Evolutionary conservation across 1,140 invertebrate genomes (phyloP).

Genomic region (Sarcophaga peregrina): DNA sequence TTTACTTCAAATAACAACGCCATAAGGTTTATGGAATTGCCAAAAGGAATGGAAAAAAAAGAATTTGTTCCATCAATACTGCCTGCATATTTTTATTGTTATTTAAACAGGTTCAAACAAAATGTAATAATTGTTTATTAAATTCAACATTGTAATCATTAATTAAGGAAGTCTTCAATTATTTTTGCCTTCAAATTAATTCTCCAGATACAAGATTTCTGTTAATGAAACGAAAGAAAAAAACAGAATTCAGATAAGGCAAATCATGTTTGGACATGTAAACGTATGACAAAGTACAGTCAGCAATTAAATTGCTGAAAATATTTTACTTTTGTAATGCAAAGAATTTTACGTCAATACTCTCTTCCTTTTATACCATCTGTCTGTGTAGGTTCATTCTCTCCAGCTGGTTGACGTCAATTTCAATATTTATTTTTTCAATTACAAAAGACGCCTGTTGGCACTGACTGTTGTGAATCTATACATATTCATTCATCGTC

Average conservation of each 20-base stretch:
- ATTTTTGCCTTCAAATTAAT: not conserved
- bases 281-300: not conserved
- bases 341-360: not conserved
- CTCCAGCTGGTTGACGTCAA: not conserved
- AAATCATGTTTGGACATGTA: not conserved
- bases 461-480: not conserved
- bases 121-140: not conserved
- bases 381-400: not conserved
- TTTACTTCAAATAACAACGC: too few species aligned
- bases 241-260: not conserved
- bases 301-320: not conserved
- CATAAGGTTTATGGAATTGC: too few species aligned
- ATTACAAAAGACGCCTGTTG: not conserved
- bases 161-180: not conserved
- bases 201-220: not conserved
- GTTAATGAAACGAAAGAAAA: not conserved
- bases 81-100: too few species aligned
- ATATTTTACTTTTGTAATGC: not conserved
- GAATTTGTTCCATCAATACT: too few species aligned
- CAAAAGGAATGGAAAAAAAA: too few species aligned
- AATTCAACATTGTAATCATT: not conserved
- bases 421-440: constrained; percentile 25
- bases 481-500: not conserved
- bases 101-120: too few species aligned
- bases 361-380: too few species aligned